These are phyloP conservation scores for Oryctes rhinoceros DNA, from an alignment of 1,140 invertebrate species.

Conservation along the genomic window DNA sequence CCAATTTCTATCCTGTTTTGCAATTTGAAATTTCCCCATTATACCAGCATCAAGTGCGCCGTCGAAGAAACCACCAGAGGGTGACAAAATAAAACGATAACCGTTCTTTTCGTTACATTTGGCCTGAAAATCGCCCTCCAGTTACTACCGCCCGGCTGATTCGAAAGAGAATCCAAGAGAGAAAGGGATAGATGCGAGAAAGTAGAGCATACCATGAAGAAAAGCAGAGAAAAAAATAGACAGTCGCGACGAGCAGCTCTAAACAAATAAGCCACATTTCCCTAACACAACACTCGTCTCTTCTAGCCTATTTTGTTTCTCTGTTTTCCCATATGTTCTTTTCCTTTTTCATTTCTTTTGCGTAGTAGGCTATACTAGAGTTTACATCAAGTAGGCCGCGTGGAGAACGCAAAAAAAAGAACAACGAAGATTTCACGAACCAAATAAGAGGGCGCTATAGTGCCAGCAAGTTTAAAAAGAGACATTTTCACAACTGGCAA, in stretches of 20 bases:
- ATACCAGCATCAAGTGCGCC: neutral
- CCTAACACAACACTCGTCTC: neutral
- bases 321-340: neutral
- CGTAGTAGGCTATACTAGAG: neutral
- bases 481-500: neutral
- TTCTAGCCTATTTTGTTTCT: neutral
- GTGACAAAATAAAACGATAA: conserved; percentile 15
- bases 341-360: neutral
- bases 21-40: conserved; percentile 21
- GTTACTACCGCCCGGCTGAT: neutral
- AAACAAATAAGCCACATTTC: conserved; percentile 11
- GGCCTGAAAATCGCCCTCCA: neutral
- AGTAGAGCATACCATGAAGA: neutral
- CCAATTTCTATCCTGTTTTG: conserved; percentile 6
- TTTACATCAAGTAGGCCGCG: neutral
- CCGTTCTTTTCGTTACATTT: conserved; percentile 14
- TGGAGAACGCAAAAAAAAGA: neutral
- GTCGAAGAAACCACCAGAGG: neutral
- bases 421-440: neutral
- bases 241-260: neutral
- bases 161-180: neutral
- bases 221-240: neutral
- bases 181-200: neutral
- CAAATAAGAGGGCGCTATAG: neutral
- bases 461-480: neutral